Base-by-base conservation (phyloP, 2,797 vertebrate genomes). In the Notolabrus celidotus region DNA sequence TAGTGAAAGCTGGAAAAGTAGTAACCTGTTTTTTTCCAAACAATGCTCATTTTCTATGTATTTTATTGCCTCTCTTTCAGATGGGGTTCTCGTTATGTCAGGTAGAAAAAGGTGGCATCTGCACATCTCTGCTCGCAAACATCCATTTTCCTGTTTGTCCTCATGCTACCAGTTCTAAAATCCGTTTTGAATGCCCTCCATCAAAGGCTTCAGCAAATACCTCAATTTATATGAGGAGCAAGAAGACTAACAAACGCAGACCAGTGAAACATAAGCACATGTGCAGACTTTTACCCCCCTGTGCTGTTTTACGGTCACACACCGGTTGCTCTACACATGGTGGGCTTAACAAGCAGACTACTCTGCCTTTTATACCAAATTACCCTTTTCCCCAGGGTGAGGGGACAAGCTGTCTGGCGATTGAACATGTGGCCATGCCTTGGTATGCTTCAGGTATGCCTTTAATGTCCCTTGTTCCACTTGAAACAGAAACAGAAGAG, bases 381-480 rank as follows among this genome's bases (percentile, higher is more conserved):
- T 43, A 79, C 65, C 79, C 70, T 67, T 68, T 72, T 69, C 69
- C 75, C 70, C 10, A 1, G 74, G 75, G 68, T 33, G 74, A 60
- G 57, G 57, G 61, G 68, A 77, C 65, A 66, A 50, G 61, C 77
- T 71, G 61, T 71, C 45, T 70, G 67, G 33, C 45, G 70, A 80
- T 59, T 66, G 69, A 79, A 77, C 84, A 88, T 85, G 86, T 86
- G 85, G 83, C 77, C 2, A 5, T 41, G 63, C 55, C 62, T 58
- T 33, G 62, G 77, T 79, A 79, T 86, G 79, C 55, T 75, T 68
- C 80, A 57, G 88, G 72, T 90, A 84, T 90, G 83, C 54, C 86
- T 91, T 91, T 89, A 67, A 90, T 89, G 83, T 87, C 64, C 53
- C 53, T 51, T 56, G 72, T 69, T 56, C 61, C 63, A 49, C 31